Base-by-base conservation (phyloP, 2,797 vertebrate genomes). In the Betta splendens region DNA sequence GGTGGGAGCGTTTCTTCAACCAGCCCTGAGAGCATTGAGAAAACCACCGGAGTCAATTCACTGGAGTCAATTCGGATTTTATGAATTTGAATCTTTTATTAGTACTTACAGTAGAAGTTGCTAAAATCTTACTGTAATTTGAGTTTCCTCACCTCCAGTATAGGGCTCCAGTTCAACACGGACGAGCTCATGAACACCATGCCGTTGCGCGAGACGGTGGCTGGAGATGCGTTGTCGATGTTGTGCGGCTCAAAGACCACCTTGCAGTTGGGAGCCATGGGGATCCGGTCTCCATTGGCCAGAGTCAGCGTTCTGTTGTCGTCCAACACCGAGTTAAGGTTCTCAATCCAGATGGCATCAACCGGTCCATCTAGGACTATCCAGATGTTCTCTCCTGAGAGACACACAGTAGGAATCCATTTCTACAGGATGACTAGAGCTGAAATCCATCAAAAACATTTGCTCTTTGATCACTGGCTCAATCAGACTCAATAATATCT, bases 181-280 rank as follows among this genome's bases (percentile, higher is more conserved):
- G 95, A 99, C 11, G 96, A 98, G 74, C 97, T 99, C 96, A 99
- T 98, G 80, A 98, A 98, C 58, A 99, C 96, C 95, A 99, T 99
- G 16, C 98, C 96, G 37, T 98, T 98, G 52, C 96, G 94, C 22
- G 98, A 99, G 46, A 99, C 97, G 0, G 98, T 98, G 43, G 96
- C 97, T 2, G 98, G 98, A 15, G 97, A 99, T 23, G 96, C 96
- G 0, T 99, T 98, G 88, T 98, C 96, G 20, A 98, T 97, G 72
- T 97, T 98, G 77, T 99, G 94, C 45, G 97, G 97, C 79, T 99
- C 96, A 69, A 99, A 99, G 45, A 97, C 89, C 18, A 99, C 92
- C 88, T 98, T 99, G 82, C 98, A 99, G 72, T 95, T 96, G 51
- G 96, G 94, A 0, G 95, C 94, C 98, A 99, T 98, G 21, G 97